phyloP scores from a whole-genome alignment of 2,888 invertebrate species.

The Orthosia cruda region DNA sequence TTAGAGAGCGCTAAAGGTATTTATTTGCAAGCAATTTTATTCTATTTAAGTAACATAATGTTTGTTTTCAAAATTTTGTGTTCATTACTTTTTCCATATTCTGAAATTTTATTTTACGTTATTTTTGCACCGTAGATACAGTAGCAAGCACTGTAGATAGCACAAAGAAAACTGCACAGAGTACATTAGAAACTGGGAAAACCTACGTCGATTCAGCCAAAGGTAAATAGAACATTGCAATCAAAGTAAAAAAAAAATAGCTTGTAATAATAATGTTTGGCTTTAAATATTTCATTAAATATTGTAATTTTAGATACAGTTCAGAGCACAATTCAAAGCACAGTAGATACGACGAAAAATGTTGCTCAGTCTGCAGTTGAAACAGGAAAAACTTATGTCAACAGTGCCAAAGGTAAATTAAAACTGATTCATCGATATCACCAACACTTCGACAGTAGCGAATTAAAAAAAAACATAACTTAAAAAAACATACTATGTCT shows the following conservation, averaged over 20 bases:
- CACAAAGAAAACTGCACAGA: conserved; percentile 87
- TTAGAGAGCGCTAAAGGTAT: conserved; percentile 81
- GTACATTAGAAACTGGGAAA: conserved; percentile 82
- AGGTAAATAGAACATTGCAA: conserved; percentile 76
- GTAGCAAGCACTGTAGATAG: conserved; percentile 85
- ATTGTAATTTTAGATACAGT: conserved; percentile 75
- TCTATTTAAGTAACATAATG: conserved; percentile 14
- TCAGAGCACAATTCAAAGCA: conserved; percentile 72
- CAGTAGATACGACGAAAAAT: conserved; percentile 78
- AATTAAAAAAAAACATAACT: background rate
- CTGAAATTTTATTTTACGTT: conserved; percentile 44
- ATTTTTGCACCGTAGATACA: conserved; percentile 78
- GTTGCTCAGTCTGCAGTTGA: conserved; percentile 77
- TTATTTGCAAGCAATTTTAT: conserved; percentile 32
- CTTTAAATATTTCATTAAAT: conserved; percentile 18
- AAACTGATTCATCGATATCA: background rate
- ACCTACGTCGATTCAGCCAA: conserved; percentile 82
- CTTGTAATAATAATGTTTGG: background rate
- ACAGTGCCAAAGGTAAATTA: conserved; percentile 72
- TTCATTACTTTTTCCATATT: conserved; percentile 34
- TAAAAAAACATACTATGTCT: background rate
- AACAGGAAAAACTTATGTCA: conserved; percentile 76
- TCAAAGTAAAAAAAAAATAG: background rate
- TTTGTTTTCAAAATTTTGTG: conserved; percentile 32
- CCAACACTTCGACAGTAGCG: background rate